Conservation (phyloP, 2,888 invertebrate species). For the Serrognathus titanus region DNA sequence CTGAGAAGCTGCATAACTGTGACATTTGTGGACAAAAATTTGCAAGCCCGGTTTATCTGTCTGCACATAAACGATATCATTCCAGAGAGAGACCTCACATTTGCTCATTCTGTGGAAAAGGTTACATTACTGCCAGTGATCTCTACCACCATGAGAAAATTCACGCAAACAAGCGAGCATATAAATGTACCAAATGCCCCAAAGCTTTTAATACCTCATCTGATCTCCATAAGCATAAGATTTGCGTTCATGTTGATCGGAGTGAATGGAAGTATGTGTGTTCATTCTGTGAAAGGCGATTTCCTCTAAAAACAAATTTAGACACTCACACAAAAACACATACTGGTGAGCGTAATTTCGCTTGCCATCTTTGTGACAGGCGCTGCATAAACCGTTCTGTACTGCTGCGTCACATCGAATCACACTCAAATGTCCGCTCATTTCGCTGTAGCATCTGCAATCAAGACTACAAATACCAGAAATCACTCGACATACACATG, state of each 20-base stretch:
- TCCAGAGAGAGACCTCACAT: constrained; percentile 37
- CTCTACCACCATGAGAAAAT: constrained; percentile 44
- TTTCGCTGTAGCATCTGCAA: constrained; percentile 52
- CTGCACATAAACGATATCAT: constrained; percentile 32
- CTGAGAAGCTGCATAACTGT: constrained; percentile 39
- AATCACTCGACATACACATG: constrained; percentile 53
- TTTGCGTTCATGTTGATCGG: constrained; percentile 40
- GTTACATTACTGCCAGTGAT: constrained; percentile 42
- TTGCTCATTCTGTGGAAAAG: constrained; percentile 48
- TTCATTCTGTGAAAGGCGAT: constrained; percentile 34
- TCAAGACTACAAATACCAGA: constrained; percentile 53
- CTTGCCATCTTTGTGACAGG: constrained; percentile 40
- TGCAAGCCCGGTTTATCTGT: constrained; percentile 39
- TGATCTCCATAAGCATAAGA: constrained; percentile 41
- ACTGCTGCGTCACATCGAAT: constrained; percentile 37
- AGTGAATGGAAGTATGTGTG: constrained; percentile 41
- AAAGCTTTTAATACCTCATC: constrained; percentile 44
- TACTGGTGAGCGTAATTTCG: constrained; percentile 40
- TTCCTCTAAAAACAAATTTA: constrained; percentile 41
- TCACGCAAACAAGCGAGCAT: constrained; percentile 40
- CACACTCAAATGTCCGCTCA: constrained; percentile 36
- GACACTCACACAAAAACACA: constrained; percentile 41
- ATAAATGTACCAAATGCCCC: constrained; percentile 39
- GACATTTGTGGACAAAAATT: constrained; percentile 39
- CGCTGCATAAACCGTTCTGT: constrained; percentile 39